phyloP scores from a whole-genome alignment of 2,888 invertebrate genomes.

The Drosophila aldrichi region DNA sequence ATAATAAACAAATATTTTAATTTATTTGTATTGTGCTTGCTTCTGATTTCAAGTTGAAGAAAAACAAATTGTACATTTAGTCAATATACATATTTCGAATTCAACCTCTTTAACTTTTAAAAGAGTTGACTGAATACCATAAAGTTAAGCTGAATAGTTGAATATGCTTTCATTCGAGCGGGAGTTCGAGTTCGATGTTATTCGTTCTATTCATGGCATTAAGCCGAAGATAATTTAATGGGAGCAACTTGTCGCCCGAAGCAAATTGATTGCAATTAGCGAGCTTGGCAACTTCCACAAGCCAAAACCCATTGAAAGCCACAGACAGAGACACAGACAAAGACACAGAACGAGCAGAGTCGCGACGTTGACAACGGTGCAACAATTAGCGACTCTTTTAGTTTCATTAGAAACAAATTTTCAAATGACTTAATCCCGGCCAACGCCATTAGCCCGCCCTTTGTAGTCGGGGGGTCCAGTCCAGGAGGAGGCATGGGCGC shows the following conservation, averaged over 20 bases:
- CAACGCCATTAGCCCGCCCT: constrained; percentile 37
- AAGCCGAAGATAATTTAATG: constrained; percentile 16
- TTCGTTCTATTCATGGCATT: background rate
- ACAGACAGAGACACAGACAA: background rate
- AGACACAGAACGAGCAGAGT: background rate
- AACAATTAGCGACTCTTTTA: constrained; percentile 70
- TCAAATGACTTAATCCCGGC: constrained; percentile 66
- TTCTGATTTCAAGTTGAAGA: background rate
- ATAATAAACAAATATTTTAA: background rate
- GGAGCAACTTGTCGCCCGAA: constrained; percentile 2
- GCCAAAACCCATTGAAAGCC: constrained; percentile 19
- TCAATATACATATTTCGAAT: too few species aligned
- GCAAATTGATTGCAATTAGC: constrained; percentile 39
- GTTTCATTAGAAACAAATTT: constrained; percentile 69
- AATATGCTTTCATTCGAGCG: background rate
- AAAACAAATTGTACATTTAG: background rate
- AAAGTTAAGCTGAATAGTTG: background rate
- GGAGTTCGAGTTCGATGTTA: too few species aligned
- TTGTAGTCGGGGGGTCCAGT: background rate
- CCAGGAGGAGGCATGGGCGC: background rate
- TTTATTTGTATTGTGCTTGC: background rate
- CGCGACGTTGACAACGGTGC: constrained; percentile 47
- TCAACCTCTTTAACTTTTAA: too few species aligned
- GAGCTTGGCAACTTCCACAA: constrained; percentile 12
- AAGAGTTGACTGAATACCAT: too few species aligned